A percentile compares a stretch with the other conserved stretches of the same genome.
Evolutionary conservation across 2,797 vertebrate genomes (phyloP).

Genomic region (Pseudochromis fuscus): DNA sequence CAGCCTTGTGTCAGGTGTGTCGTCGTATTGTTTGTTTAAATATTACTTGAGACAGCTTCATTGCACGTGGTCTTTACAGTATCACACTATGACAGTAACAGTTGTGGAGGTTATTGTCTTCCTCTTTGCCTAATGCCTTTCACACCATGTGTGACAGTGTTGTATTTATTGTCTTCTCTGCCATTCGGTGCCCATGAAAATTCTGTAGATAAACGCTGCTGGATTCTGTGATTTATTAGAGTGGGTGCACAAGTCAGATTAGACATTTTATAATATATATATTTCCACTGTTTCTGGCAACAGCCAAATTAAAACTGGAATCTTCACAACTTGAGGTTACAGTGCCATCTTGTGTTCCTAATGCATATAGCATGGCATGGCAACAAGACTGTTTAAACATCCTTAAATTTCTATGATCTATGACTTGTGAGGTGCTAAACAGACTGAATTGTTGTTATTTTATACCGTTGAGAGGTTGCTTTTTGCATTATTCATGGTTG

Average conservation of each 20-base stretch:
- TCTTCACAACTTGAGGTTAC: constrained; percentile 25
- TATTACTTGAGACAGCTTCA: constrained; percentile 15
- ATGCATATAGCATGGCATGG: constrained; percentile 7
- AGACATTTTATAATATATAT: constrained; percentile 21
- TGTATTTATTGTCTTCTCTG: constrained; percentile 34
- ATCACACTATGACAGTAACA: constrained; percentile 24
- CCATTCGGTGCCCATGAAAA: constrained; percentile 28
- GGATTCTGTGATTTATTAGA: constrained; percentile 23
- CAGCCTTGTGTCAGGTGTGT: neutral
- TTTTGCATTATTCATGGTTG: neutral
- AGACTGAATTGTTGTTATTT: neutral
- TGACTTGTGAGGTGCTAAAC: neutral
- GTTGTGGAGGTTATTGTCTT: constrained; percentile 25
- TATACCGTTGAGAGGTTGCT: neutral
- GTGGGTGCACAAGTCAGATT: constrained; percentile 31
- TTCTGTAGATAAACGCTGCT: constrained; percentile 27
- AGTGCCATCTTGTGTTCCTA: constrained; percentile 78
- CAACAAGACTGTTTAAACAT: neutral
- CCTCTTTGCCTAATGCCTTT: constrained; percentile 32
- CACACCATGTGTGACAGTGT: constrained; percentile 25
- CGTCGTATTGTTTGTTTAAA: neutral
- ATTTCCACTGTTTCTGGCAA: constrained; percentile 1
- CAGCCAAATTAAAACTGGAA: constrained; percentile 6
- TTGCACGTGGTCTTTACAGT: constrained; percentile 12
- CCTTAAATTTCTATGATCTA: neutral